These are phyloP conservation scores for Cantharis lateralis DNA, from an alignment of 2,888 invertebrate species.

Conservation along the genomic window DNA sequence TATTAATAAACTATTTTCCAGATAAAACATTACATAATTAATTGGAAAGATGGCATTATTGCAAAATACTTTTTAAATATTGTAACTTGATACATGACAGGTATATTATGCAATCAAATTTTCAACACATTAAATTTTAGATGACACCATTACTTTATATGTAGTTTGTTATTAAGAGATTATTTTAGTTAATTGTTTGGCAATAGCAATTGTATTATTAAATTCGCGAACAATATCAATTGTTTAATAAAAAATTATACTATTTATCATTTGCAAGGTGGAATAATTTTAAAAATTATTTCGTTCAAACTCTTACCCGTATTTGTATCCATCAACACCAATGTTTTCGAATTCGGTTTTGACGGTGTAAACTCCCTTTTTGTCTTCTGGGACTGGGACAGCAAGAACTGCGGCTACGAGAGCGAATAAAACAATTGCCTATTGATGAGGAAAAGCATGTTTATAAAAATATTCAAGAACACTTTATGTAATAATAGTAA, in stretches of 20 bases:
- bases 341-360: constrained; percentile 67
- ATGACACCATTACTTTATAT: constrained; percentile 14
- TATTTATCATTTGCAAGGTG: neutral
- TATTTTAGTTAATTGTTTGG: neutral
- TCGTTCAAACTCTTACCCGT: neutral
- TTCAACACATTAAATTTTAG: constrained; percentile 10
- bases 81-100: constrained; percentile 12
- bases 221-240: neutral
- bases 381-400: neutral
- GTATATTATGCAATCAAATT: constrained; percentile 10
- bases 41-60: constrained; percentile 14
- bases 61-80: constrained; percentile 9
- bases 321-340: constrained; percentile 47
- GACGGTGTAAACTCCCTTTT: constrained; percentile 63
- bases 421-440: constrained; percentile 37
- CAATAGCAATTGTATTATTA: neutral
- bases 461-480: neutral
- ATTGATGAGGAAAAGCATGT: neutral
- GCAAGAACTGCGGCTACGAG: constrained; percentile 43
- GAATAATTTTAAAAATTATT: neutral
- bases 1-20: neutral
- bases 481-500: neutral
- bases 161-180: constrained; percentile 5
- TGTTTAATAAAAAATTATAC: neutral
- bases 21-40: constrained; percentile 8